A percentile compares a stretch with the other conserved stretches of the same genome.
Conservation (phyloP, 1,140 invertebrate genomes). For the Galendromus occidentalis region DNA sequence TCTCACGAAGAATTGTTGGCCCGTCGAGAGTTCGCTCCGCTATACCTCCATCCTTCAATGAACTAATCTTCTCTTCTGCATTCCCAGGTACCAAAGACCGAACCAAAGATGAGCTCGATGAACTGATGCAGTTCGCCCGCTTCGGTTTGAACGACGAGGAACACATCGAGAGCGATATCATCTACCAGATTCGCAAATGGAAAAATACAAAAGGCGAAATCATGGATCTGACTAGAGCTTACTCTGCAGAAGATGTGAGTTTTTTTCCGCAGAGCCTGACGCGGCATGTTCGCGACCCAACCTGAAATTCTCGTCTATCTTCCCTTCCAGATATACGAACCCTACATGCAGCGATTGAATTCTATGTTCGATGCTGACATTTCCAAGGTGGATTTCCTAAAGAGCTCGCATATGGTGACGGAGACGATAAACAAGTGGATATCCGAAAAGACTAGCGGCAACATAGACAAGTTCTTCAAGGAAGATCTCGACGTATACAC, state of each 20-base stretch:
- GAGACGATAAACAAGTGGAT: neutral
- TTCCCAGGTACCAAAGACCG: neutral
- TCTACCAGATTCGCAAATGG: constrained; percentile 2
- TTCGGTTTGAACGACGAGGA: neutral
- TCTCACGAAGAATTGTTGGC: neutral
- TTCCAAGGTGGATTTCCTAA: neutral
- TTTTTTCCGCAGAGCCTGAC: neutral
- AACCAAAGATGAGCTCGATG: neutral
- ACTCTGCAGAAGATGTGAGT: neutral
- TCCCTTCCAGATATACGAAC: neutral
- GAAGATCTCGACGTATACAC: neutral
- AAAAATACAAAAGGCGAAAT: constrained; percentile 3
- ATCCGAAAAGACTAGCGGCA: neutral
- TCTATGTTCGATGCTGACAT: neutral
- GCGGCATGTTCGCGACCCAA: neutral
- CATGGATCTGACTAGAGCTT: constrained; percentile 4
- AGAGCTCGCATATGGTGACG: neutral
- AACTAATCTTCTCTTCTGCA: neutral
- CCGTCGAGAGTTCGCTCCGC: neutral
- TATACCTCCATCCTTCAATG: neutral
- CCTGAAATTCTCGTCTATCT: neutral
- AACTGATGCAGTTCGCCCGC: neutral
- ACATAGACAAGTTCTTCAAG: constrained; percentile 4
- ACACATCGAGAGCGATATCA: neutral
- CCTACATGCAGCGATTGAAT: neutral